phyloP scores from a whole-genome alignment of 1,140 invertebrate genomes.

The Brachionus rubens region DNA sequence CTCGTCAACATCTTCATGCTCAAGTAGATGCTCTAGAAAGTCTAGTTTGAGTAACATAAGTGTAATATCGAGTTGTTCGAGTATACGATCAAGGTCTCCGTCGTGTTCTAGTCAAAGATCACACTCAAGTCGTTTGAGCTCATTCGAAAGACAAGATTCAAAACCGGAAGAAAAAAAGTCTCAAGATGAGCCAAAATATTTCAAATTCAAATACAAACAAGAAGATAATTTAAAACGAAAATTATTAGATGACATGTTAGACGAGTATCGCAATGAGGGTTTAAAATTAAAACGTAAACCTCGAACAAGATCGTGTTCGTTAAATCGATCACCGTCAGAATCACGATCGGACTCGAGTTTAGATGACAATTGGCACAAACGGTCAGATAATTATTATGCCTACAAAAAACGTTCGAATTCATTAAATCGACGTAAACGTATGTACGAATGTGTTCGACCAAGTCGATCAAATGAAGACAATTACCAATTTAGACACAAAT shows the following conservation, averaged over 20 bases:
- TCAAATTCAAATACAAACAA: neutral
- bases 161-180: neutral
- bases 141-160: neutral
- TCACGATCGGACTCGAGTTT: neutral
- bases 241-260: neutral
- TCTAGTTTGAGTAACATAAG: neutral
- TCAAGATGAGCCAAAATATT: neutral
- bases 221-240: neutral
- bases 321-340: neutral
- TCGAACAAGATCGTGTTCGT: neutral
- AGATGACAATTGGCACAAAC: neutral
- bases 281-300: neutral
- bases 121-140: neutral
- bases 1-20: neutral
- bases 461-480: no score
- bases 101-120: neutral
- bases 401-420: no score
- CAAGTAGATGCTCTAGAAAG: conserved; percentile 1
- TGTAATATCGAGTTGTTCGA: neutral
- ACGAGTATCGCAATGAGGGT: neutral
- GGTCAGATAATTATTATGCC: no score
- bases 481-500: no score
- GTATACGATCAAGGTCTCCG: neutral
- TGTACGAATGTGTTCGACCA: no score
- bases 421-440: no score